phyloP scores from a whole-genome alignment of 2,113 vertebrate genomes.

The Tetrao urogallus region DNA sequence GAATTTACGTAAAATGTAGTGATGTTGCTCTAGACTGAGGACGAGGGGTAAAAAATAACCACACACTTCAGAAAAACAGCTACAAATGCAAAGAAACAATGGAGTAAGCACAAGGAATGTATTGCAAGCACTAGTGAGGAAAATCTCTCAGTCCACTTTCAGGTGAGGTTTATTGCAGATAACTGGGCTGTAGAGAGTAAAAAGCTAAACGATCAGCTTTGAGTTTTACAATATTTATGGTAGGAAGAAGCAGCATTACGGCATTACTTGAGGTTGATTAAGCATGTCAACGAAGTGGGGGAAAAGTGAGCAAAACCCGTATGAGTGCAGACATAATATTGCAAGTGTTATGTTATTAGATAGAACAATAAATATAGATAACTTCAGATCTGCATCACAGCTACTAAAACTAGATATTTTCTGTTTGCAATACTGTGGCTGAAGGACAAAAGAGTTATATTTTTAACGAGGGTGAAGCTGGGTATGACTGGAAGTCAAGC shows the following conservation, averaged over 20 bases:
- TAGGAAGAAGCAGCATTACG: neutral
- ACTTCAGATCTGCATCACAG: too few species aligned
- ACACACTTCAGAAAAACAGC: neutral
- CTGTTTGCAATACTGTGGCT: too few species aligned
- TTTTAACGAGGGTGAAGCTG: too few species aligned
- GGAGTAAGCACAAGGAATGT: neutral
- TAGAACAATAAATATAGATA: neutral
- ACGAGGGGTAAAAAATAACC: neutral
- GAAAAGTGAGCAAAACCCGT: neutral
- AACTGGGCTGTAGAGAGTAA: neutral
- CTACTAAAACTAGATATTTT: too few species aligned
- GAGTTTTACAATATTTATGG: neutral
- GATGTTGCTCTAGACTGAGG: neutral
- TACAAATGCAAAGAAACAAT: neutral
- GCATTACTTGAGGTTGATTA: neutral
- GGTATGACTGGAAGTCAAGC: too few species aligned
- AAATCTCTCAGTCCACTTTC: neutral
- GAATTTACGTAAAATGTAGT: accelerated
- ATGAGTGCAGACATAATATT: neutral
- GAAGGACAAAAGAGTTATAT: too few species aligned
- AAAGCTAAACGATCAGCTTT: neutral
- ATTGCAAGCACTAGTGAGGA: neutral
- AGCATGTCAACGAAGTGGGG: neutral
- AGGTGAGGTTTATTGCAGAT: neutral
- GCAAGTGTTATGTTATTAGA: neutral